These are phyloP conservation scores for Aphaenogaster ashmeadi DNA, from an alignment of 1,140 invertebrate genomes.

Conservation along the genomic window DNA sequence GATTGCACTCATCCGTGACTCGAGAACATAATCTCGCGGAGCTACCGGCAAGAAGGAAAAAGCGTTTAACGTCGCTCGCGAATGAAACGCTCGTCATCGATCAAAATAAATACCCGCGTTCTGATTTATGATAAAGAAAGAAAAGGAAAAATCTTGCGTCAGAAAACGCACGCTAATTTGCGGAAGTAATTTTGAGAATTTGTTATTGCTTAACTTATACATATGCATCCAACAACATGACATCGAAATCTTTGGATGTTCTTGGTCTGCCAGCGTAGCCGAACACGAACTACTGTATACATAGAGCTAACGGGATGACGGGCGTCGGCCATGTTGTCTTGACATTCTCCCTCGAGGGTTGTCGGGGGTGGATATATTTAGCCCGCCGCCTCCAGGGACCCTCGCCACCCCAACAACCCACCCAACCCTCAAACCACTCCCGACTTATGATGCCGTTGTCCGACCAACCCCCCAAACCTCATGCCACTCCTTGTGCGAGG, in stretches of 20 bases:
- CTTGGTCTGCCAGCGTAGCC: slow-evolving; percentile 77
- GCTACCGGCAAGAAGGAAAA: slow-evolving; percentile 36
- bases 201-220: not conserved
- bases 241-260: slow-evolving; percentile 80
- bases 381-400: slow-evolving; percentile 86
- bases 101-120: slow-evolving; percentile 32
- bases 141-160: not conserved
- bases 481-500: slow-evolving; percentile 75
- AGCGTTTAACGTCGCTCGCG: slow-evolving; percentile 30
- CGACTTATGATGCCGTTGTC: slow-evolving; percentile 86
- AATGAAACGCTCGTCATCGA: slow-evolving; percentile 35
- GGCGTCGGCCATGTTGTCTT: slow-evolving; percentile 88
- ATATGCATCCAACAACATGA: slow-evolving; percentile 24
- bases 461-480: slow-evolving; percentile 82
- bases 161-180: not conserved
- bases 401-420: slow-evolving; percentile 80
- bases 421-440: slow-evolving; percentile 83
- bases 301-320: slow-evolving; percentile 85
- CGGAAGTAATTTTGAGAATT: not conserved
- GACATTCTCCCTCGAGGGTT: slow-evolving; percentile 87
- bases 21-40: slow-evolving; percentile 67
- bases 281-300: slow-evolving; percentile 84
- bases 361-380: slow-evolving; percentile 87
- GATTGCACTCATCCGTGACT: slow-evolving; percentile 70
- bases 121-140: slow-evolving; percentile 1